phyloP scores from a whole-genome alignment of 1,140 invertebrate species.

The Aphis gossypii region DNA sequence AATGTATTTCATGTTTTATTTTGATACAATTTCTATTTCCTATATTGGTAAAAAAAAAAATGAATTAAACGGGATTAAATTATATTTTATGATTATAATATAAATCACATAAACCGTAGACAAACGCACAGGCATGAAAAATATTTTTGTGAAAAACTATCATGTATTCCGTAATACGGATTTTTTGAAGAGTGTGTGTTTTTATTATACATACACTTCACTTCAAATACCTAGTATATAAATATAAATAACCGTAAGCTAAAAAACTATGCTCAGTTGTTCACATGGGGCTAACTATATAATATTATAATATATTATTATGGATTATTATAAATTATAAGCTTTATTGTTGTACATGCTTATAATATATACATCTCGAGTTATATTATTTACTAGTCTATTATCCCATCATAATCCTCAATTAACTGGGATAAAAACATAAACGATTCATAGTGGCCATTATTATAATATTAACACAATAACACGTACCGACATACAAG shows the following conservation, averaged over 20 bases:
- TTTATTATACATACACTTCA: neutral
- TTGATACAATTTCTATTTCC: neutral
- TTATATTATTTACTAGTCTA: neutral
- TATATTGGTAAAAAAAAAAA: neutral
- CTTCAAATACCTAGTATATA: neutral
- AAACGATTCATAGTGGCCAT: neutral
- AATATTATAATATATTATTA: constrained; percentile 5
- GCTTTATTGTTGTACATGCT: neutral
- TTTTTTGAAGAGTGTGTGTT: neutral
- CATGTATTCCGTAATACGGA: neutral
- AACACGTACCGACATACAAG: neutral
- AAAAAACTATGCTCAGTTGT: neutral
- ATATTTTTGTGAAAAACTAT: neutral
- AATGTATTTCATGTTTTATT: no score
- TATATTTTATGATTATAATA: neutral
- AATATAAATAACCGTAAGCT: neutral
- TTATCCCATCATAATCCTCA: neutral
- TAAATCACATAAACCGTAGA: neutral
- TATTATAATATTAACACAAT: neutral
- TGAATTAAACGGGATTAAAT: neutral
- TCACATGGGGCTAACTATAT: neutral
- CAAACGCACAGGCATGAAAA: neutral
- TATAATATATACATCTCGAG: neutral
- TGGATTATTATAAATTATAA: neutral
- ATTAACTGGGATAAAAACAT: neutral